Base-by-base conservation (phyloP, 2,888 invertebrate species). In the Lasioglossum pauxillum region DNA sequence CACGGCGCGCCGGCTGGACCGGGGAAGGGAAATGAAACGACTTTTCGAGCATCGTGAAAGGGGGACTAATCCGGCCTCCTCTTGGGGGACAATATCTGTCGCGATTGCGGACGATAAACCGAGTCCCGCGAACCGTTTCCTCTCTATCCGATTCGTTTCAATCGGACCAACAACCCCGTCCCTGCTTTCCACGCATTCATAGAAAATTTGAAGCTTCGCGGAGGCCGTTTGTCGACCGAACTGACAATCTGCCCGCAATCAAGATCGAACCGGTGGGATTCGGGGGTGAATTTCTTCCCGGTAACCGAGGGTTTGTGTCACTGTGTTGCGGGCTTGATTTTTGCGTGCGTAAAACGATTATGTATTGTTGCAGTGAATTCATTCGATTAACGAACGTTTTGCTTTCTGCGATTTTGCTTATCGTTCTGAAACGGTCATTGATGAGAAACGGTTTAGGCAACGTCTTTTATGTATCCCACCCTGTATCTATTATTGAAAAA, bases 21-120 rank as follows among this genome's bases (percentile, higher is more conserved):
- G 14, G 71, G 41, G 53, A 74, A 46, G 77, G 81, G 46, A 83
- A 89, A 89, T 75, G 72, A 83, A 89, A 85, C 71, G 81, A 83
- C 35, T 82, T 64, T 64, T 74, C 49, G 74, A 41, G 38, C 44
- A 57, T 69, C 49, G 75, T 73, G 76, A 16, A 79, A 74, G 31
- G 81, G 85, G 82, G 64, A 79, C 41, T 77, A 77, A 82, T 71
- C 64, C 78, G 8, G 35, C 31, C 8, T 35, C 31, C 67, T 85
- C 64, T 69, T 73, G 64, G 46, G 86, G 86, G 83, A 75, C 57
- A 60, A 79, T 87, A 81, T 86, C 77, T 77, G 86, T 80, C 69
- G 83, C 83, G 82, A 87, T 87, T 77, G 82, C 64, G 46, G 71
- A 41, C 85, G 85, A 85, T 82, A 79, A 86, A 79, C 79, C 27